Percentiles rank a stretch among this genome's conserved stretches.
Evolutionary conservation across 1,140 invertebrate species (phyloP).

Genomic region (Drosophila elegans): DNA sequence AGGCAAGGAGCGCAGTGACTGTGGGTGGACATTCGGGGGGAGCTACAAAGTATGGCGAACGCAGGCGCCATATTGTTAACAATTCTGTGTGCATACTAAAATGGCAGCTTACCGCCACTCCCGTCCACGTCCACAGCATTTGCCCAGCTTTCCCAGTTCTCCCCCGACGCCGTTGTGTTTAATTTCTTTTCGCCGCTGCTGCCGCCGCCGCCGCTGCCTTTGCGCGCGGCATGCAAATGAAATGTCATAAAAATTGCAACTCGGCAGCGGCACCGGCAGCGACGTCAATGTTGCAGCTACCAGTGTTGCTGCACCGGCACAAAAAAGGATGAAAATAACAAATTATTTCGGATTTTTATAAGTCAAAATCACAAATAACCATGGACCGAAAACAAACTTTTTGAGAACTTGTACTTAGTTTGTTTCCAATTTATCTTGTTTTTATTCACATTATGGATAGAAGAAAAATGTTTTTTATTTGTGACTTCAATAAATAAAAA

Average conservation of each 20-base stretch:
- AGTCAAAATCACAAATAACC: not conserved
- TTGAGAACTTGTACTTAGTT: no score
- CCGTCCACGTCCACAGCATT: not conserved
- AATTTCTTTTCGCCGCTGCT: constrained; percentile 55
- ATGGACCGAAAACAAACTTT: no score
- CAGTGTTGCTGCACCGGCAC: constrained; percentile 11
- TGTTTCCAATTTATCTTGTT: no score
- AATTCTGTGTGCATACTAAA: constrained; percentile 64
- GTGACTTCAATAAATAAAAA: no score
- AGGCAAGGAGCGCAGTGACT: not conserved
- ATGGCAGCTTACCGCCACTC: constrained; percentile 20
- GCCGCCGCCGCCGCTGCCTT: constrained; percentile 27
- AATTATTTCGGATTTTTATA: not conserved
- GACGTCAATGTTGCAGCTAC: constrained; percentile 53
- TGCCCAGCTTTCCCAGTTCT: constrained; percentile 9
- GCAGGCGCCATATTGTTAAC: constrained; percentile 61
- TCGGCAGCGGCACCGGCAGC: constrained; percentile 43
- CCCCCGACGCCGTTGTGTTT: constrained; percentile 58
- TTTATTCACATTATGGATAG: no score
- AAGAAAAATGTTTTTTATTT: no score
- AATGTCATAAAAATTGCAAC: constrained; percentile 69
- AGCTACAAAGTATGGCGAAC: constrained; percentile 51
- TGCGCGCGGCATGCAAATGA: constrained; percentile 64
- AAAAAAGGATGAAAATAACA: not conserved
- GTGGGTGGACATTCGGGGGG: not conserved